phyloP scores from a whole-genome alignment of 2,888 invertebrate species.

The Andrena flavipes region DNA sequence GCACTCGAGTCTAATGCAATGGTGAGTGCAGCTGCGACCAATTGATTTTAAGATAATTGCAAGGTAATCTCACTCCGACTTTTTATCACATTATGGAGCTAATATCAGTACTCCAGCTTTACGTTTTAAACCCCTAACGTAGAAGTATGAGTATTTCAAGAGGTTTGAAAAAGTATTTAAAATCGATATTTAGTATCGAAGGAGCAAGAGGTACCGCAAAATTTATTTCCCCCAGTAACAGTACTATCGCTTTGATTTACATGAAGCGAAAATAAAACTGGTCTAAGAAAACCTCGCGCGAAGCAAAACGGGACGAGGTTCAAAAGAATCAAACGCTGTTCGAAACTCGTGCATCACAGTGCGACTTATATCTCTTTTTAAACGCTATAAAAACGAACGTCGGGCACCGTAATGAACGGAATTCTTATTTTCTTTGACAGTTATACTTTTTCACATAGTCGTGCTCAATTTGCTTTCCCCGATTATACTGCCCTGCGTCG shows the following conservation, averaged over 20 bases:
- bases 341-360: background rate
- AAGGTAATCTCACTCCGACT: conserved; percentile 3
- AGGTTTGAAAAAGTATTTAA: background rate
- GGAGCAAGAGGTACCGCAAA: background rate
- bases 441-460: conserved; percentile 33
- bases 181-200: background rate
- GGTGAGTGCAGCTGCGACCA: conserved; percentile 36
- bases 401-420: conserved; percentile 21
- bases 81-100: conserved; percentile 6
- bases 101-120: conserved; percentile 3
- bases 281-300: background rate
- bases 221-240: background rate
- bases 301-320: background rate
- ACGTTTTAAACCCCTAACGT: too few relatives aligned
- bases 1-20: conserved; percentile 26
- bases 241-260: conserved; percentile 37
- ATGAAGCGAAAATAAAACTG: conserved; percentile 18
- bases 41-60: conserved; percentile 65
- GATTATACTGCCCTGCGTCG: background rate
- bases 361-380: conserved; percentile 35
- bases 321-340: background rate
- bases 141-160: too few relatives aligned
- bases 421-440: conserved; percentile 26
- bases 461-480: conserved; percentile 31
- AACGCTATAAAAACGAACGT: conserved; percentile 37